These are phyloP conservation scores for Okapia johnstoni DNA, from an alignment of 2,113 vertebrate species.

Conservation along the genomic window DNA sequence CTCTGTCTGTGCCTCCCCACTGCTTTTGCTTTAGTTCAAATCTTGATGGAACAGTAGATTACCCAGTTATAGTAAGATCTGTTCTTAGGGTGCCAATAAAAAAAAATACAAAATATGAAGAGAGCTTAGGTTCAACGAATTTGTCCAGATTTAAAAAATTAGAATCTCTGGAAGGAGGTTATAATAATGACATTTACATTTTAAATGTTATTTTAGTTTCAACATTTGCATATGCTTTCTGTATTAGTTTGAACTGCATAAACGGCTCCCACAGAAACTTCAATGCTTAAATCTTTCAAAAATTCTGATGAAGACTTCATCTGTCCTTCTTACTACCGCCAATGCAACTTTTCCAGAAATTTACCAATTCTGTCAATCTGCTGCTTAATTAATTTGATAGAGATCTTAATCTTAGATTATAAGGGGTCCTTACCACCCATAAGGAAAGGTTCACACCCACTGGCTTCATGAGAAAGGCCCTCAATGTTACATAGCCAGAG, in stretches of 20 bases:
- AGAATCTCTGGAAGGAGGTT: not conserved
- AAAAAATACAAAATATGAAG: not conserved
- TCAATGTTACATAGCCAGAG: not conserved
- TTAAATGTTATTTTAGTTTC: not conserved
- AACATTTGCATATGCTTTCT: not conserved
- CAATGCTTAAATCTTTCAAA: not conserved
- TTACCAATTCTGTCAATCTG: not conserved
- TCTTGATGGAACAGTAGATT: not conserved
- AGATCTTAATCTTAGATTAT: not conserved
- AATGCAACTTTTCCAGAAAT: not conserved
- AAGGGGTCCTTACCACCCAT: not conserved
- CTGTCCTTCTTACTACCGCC: not conserved
- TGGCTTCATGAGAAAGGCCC: not conserved
- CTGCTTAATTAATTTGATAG: not conserved
- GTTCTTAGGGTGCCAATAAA: not conserved
- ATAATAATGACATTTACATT: not conserved
- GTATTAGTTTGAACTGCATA: not conserved
- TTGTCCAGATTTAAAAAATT: not conserved
- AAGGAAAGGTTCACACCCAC: not conserved
- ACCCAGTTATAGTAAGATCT: not conserved
- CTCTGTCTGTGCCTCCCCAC: not conserved
- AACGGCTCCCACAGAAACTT: not conserved
- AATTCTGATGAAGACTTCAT: not conserved
- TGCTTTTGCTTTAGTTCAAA: not conserved
- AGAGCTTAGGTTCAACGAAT: not conserved